phyloP scores from a whole-genome alignment of 2,888 invertebrate species.

The Rhingia rostrata region DNA sequence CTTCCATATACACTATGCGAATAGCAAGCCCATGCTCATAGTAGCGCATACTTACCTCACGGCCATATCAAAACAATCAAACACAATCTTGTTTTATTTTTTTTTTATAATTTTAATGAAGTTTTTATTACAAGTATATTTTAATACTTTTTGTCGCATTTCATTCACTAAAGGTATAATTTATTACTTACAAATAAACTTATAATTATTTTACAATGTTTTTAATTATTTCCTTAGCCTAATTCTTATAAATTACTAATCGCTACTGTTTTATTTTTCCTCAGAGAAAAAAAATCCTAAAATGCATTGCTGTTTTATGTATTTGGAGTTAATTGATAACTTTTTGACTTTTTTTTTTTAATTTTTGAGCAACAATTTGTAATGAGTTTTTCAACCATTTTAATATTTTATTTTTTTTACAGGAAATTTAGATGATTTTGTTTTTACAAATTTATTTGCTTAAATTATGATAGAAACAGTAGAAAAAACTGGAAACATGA shows the following conservation, averaged over 20 bases:
- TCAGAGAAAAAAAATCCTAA: constrained; percentile 28
- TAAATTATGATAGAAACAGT: constrained; percentile 61
- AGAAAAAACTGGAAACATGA: constrained; percentile 68
- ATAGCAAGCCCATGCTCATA: too few species aligned
- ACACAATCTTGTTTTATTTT: neutral
- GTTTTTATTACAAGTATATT: constrained; percentile 63
- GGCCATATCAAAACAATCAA: neutral
- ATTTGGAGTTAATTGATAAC: constrained; percentile 22
- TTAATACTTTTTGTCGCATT: constrained; percentile 49
- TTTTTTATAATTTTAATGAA: constrained; percentile 45
- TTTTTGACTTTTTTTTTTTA: constrained; percentile 1
- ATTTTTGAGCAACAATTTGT: constrained; percentile 52
- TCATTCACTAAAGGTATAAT: constrained; percentile 66
- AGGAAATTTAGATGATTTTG: constrained; percentile 8
- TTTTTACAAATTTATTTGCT: constrained; percentile 36
- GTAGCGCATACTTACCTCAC: too few species aligned
- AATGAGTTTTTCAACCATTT: neutral
- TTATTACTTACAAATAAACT: constrained; percentile 66
- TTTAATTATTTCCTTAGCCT: constrained; percentile 8
- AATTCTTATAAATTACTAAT: constrained; percentile 63
- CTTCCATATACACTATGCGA: too few species aligned
- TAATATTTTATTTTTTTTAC: constrained; percentile 11
- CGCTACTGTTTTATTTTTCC: constrained; percentile 57
- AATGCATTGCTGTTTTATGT: constrained; percentile 41
- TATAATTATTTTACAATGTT: constrained; percentile 63